Conservation (phyloP, 64 coral and sea anemone genomes). For the Platygyra sinensis region DNA sequence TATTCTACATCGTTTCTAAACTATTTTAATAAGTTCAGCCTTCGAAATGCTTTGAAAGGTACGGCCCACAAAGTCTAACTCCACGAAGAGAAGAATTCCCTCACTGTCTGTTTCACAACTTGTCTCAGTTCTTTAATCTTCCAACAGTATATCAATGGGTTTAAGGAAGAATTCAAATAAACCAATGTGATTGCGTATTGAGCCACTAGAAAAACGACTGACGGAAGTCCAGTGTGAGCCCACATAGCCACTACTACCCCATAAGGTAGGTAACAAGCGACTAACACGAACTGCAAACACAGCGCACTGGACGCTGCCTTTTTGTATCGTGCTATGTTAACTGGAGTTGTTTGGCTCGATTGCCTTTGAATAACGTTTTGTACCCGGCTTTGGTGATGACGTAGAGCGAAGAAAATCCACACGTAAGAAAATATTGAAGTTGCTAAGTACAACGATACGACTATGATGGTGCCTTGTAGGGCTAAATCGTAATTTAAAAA, state of each 20-base stretch:
- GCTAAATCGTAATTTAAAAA: background rate
- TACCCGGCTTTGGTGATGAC: background rate
- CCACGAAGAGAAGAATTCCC: background rate
- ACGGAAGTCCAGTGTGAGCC: background rate
- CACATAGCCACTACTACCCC: background rate
- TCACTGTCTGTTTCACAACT: background rate
- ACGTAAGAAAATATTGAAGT: background rate
- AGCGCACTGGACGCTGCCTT: slow-evolving; percentile 17
- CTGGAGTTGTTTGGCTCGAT: background rate
- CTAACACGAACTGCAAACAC: slow-evolving; percentile 13
- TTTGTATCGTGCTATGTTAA: slow-evolving; percentile 20
- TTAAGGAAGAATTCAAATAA: background rate
- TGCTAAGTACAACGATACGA: background rate
- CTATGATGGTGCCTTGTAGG: background rate
- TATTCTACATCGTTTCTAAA: too few relatives aligned
- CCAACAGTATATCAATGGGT: background rate
- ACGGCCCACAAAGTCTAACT: background rate
- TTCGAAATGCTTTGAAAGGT: too few relatives aligned
- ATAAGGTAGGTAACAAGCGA: slow-evolving; percentile 21
- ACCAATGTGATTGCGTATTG: background rate
- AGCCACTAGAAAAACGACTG: background rate
- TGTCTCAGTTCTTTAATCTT: background rate
- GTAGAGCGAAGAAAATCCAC: background rate
- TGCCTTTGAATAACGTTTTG: too few relatives aligned
- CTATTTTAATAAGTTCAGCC: too few relatives aligned